Conservation (phyloP, 2,113 vertebrate species). For the Nycticryphes semicollaris region DNA sequence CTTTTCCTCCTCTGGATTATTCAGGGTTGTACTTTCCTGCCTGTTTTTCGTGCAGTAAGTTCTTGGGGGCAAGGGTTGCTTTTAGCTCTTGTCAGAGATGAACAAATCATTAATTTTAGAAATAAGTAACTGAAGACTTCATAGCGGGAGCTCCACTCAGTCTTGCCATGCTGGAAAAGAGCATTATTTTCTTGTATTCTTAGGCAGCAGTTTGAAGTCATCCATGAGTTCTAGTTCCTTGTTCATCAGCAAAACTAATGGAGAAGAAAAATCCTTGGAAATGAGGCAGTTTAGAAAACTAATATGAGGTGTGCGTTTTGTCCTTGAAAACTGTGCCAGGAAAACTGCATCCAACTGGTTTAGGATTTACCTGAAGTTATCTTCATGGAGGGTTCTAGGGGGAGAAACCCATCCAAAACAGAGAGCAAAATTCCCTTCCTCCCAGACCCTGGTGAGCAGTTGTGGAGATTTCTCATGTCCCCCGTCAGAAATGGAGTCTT, state of each 20-base stretch:
- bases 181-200: background rate
- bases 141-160: background rate
- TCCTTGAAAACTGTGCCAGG: background rate
- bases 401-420: background rate
- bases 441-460: background rate
- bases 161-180: background rate
- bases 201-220: background rate
- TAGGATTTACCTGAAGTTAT: background rate
- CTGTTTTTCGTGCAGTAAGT: background rate
- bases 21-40: background rate
- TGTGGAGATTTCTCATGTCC: background rate
- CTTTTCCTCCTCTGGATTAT: slow-evolving; percentile 46
- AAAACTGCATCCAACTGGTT: background rate
- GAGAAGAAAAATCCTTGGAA: background rate
- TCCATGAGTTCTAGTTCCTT: background rate
- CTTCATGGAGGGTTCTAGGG: background rate
- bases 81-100: slow-evolving; percentile 15
- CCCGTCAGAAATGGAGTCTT: background rate
- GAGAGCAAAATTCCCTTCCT: background rate
- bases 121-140: background rate
- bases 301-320: background rate
- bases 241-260: background rate
- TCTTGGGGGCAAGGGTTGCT: background rate
- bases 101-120: background rate
- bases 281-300: background rate